Base-by-base conservation (phyloP, 2,113 vertebrate species). In the Scolopax mira region DNA sequence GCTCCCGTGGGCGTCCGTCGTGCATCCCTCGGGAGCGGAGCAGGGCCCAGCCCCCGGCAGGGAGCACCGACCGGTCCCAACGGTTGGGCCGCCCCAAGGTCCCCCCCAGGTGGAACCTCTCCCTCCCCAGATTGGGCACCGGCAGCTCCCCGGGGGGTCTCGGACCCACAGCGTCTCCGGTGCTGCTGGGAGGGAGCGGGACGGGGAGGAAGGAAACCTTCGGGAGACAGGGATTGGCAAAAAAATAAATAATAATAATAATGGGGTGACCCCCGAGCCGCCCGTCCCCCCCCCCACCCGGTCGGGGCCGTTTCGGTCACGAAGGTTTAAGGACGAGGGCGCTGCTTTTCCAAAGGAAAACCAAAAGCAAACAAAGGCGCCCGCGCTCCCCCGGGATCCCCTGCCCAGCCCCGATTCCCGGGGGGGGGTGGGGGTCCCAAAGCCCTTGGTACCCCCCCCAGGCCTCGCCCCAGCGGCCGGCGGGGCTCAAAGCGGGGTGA, bases 1-100 rank as follows among this genome's bases (percentile, higher is more conserved):
- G 39, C 46, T 54, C 75, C 17, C 0, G 1, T 1, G 19, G 22
- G 77, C 0, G 8, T 17, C n/a, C 3, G 0, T 27, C 3, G 2
- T 1, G 3, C 42, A 21, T 13, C 37, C 64, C 51, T 1, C 0
- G 37, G 57, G 37, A 52, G 33, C 7, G 42, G 17, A 51, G 67
- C 39, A 31, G 52, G 25, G 21, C 8, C 60, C 69, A 10, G 48
- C 57, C 49, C 42, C 1, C 27, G 13, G 42, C 58, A 6, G 23
- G 58, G 28, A 79, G 42, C 75, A 11, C 17, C 5, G 0, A 46
- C 44, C 18, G 8, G 14, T 19, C 18, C 3, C 0, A 51, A 23
- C 1, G 2, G 23, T 30, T 4, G 0, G 2, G 44, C 17, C 6
- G 13, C 51, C 33, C 57, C 42, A 4, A 44, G 35, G 18, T 44